These are phyloP conservation scores for Dendrophyllia cribrosa DNA, from an alignment of 64 coral and sea anemone species.

Conservation along the genomic window DNA sequence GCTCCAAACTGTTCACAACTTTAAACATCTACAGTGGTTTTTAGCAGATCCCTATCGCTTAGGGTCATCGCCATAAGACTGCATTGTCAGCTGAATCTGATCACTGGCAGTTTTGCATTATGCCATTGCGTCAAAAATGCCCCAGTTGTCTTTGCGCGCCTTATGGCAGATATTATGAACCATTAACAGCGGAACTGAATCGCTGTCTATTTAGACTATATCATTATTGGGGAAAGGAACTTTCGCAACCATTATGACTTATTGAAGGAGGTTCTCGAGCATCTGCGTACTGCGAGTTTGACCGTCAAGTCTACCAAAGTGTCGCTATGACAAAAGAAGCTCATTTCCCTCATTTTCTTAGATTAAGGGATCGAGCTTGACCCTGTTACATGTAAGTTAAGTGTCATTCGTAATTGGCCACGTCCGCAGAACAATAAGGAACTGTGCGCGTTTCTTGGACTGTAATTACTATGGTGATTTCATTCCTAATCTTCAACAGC, in stretches of 20 bases:
- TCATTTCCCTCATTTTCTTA: constrained; percentile 48
- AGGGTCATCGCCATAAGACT: no score
- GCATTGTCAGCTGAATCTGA: no score
- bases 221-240: constrained; percentile 49
- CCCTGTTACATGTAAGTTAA: constrained; percentile 57
- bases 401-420: constrained; percentile 31
- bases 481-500: constrained; percentile 57
- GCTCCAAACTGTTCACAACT: constrained; percentile 59
- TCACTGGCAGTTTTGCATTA: no score
- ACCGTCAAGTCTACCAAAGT: constrained; percentile 48
- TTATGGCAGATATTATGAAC: constrained; percentile 63
- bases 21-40: constrained; percentile 58
- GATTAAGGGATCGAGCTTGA: constrained; percentile 43
- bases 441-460: constrained; percentile 34
- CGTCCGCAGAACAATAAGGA: constrained; percentile 26
- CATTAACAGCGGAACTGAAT: constrained; percentile 38
- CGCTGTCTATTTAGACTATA: constrained; percentile 68
- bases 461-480: constrained; percentile 61
- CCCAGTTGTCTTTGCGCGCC: constrained; percentile 17
- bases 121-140: no score
- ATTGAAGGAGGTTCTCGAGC: constrained; percentile 48
- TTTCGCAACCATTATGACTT: constrained; percentile 44
- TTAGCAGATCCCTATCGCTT: constrained; percentile 60
- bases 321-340: constrained; percentile 32
- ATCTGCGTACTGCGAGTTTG: constrained; percentile 44